These are phyloP conservation scores for Sarcophaga rosellei DNA, from an alignment of 2,888 invertebrate genomes.

Conservation along the genomic window DNA sequence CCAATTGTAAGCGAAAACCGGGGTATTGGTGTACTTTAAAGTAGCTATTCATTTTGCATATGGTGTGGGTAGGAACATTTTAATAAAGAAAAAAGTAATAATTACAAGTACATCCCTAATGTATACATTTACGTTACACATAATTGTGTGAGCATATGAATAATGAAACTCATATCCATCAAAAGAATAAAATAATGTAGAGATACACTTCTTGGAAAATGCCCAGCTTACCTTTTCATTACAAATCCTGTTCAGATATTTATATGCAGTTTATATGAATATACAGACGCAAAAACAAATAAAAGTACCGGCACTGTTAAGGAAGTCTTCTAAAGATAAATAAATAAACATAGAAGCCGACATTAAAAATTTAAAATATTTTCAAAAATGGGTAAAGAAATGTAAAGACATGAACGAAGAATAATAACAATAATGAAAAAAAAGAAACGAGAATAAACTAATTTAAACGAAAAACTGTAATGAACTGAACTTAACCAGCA, in stretches of 20 bases:
- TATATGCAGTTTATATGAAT: neutral
- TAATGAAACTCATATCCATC: slow-evolving; percentile 40
- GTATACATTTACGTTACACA: neutral
- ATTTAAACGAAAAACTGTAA: slow-evolving; percentile 7
- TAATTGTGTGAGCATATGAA: neutral
- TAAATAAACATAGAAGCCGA: slow-evolving; percentile 52
- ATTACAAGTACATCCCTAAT: neutral
- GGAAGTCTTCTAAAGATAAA: slow-evolving; percentile 5
- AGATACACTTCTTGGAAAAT: neutral
- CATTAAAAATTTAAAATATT: slow-evolving; percentile 58
- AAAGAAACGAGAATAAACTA: slow-evolving; percentile 6
- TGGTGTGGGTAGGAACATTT: too few relatives aligned
- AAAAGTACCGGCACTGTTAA: neutral
- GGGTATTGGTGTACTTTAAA: too few relatives aligned
- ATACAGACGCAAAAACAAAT: neutral
- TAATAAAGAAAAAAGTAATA: too few relatives aligned
- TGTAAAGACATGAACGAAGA: neutral
- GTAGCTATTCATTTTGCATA: too few relatives aligned
- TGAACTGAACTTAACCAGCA: slow-evolving; percentile 24
- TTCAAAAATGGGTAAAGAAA: slow-evolving; percentile 10
- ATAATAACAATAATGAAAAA: neutral
- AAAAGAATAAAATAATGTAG: neutral
- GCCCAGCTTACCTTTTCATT: slow-evolving; percentile 1
- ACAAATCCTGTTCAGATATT: neutral
- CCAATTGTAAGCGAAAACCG: too few relatives aligned